These are phyloP conservation scores for Leptocoma aspasia DNA, from an alignment of 2,113 vertebrate genomes.

Conservation along the genomic window DNA sequence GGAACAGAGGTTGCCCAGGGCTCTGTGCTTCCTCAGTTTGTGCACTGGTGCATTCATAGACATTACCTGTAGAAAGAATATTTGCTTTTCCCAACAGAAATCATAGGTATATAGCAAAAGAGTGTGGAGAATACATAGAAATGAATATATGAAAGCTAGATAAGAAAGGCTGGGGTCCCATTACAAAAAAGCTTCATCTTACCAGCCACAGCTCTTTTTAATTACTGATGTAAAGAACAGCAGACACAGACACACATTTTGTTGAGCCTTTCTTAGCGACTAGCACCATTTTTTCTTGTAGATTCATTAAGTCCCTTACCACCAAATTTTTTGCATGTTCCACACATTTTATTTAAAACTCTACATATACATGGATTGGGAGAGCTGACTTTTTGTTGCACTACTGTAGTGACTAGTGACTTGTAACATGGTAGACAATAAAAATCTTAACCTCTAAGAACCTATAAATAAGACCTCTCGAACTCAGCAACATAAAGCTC, in stretches of 20 bases:
- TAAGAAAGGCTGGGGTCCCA: background rate
- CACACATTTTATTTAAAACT: background rate
- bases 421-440: background rate
- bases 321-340: background rate
- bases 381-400: background rate
- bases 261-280: background rate
- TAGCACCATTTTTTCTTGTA: background rate
- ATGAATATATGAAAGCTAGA: background rate
- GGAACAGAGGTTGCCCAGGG: background rate
- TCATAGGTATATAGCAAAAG: background rate
- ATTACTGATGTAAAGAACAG: background rate
- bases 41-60: background rate
- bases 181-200: background rate
- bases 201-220: background rate
- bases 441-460: background rate
- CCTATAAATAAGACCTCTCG: background rate
- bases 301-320: background rate
- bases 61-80: background rate
- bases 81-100: background rate
- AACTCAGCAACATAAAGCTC: background rate
- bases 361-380: background rate
- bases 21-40: background rate
- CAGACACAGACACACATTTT: fast-evolving
- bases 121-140: background rate
- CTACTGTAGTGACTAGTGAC: background rate